Evolutionary conservation across 2,113 vertebrate genomes (phyloP), one percentile per base, ranked within the genome.

Genomic region (Paratilapia polleni): DNA sequence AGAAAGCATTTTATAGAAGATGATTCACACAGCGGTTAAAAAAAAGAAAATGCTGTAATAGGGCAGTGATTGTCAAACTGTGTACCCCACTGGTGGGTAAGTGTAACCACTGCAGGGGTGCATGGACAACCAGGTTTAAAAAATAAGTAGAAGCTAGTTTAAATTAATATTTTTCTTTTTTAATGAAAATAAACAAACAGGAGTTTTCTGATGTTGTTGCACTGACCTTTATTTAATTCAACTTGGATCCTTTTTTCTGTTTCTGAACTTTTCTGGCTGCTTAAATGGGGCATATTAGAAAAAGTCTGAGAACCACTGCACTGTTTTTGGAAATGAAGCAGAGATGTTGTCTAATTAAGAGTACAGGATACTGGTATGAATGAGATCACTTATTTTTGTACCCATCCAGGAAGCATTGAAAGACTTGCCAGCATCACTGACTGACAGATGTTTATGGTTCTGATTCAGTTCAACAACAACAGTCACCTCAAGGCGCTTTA

Each of bases 401-500:
- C 57, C 57, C 61, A 28, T 54, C 60, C 58, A 56, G 59, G 41
- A 80, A 19, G 60, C 28, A 61, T 81, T 34, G 28, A 80, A 14
- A 70, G 26, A 78, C 15, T 26, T 31, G 54, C n/a, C 61, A 49
- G 17, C 4, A 8, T 86, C 85, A 89, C 9, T 43, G 87, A 89
- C 9, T 43, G 92, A 75, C 82, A 78, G 83, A 64, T 86, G 82
- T 85, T 66, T 2, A 34, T 63, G 58, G 68, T 38, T 68, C 61
- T 36, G n/a, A n/a, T n/a, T n/a, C n/a, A n/a, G n/a, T n/a, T n/a
- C n/a, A n/a, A n/a, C n/a, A n/a, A n/a, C n/a, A n/a, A n/a, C n/a
- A n/a, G n/a, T n/a, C n/a, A n/a, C n/a, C n/a, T n/a, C n/a, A n/a
- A n/a, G n/a, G n/a, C n/a, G n/a, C n/a, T n/a, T n/a, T n/a, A n/a